Evolutionary conservation across 2,888 invertebrate species (phyloP).

Genomic region (Mycalesis mineus): DNA sequence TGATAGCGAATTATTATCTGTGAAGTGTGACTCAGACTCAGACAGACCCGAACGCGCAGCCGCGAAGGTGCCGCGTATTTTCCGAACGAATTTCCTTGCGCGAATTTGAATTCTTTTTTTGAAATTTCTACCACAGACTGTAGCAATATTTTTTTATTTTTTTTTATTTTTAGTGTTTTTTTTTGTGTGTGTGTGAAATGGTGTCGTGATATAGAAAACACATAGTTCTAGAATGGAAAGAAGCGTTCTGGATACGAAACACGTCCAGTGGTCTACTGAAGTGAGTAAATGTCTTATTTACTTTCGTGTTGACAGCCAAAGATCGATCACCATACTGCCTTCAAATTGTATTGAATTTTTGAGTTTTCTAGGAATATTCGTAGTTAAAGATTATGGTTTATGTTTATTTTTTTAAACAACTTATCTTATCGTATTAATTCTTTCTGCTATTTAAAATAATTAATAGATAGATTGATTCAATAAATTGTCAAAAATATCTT

Average conservation of each 20-base stretch:
- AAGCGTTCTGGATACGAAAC: slow-evolving; percentile 65
- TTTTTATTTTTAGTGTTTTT: slow-evolving; percentile 21
- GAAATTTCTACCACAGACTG: not conserved
- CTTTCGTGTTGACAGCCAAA: slow-evolving; percentile 5
- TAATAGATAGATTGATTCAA: no score
- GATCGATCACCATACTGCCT: not conserved
- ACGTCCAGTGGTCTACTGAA: slow-evolving; percentile 71
- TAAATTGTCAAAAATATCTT: no score
- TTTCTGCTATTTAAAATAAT: no score
- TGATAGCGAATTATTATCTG: slow-evolving; percentile 41
- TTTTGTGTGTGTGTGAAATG: slow-evolving; percentile 56
- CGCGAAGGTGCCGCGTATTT: slow-evolving; percentile 59
- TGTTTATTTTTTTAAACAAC: no score
- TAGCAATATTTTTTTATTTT: slow-evolving; percentile 10
- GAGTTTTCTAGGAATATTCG: no score
- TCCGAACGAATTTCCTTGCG: slow-evolving; percentile 53
- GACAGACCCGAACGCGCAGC: slow-evolving; percentile 50
- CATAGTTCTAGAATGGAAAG: slow-evolving; percentile 63
- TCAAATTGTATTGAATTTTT: no score
- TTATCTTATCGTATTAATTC: no score
- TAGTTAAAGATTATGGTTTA: no score
- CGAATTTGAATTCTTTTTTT: slow-evolving; percentile 21
- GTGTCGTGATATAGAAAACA: slow-evolving; percentile 46
- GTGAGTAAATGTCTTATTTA: slow-evolving; percentile 46
- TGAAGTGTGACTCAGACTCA: slow-evolving; percentile 37